These are phyloP conservation scores for Cepaea hortensis DNA, from an alignment of 2,888 invertebrate genomes.

Conservation along the genomic window DNA sequence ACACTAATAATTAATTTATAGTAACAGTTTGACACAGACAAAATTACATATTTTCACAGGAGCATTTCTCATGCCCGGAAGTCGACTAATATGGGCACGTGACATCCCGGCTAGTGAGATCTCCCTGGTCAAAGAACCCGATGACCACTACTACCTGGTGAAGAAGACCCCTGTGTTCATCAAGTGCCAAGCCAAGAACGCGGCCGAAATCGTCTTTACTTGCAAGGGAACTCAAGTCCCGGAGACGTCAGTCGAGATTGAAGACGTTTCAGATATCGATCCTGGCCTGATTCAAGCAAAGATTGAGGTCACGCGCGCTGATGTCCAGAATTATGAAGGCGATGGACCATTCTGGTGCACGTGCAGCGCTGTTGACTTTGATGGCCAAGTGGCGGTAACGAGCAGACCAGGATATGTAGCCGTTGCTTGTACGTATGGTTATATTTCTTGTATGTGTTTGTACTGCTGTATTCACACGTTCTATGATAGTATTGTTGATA, in stretches of 20 bases:
- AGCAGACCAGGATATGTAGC: constrained; percentile 35
- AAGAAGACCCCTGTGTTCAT: constrained; percentile 40
- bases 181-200: constrained; percentile 50
- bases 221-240: constrained; percentile 49
- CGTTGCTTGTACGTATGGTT: constrained; percentile 38
- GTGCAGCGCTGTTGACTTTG: constrained; percentile 35
- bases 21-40: too few species aligned
- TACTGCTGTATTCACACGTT: neutral
- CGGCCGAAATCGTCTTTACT: constrained; percentile 45
- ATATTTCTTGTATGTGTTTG: neutral
- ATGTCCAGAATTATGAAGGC: constrained; percentile 35
- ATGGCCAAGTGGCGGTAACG: neutral
- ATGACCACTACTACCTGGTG: constrained; percentile 48
- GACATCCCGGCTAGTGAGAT: neutral
- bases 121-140: constrained; percentile 39
- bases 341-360: constrained; percentile 43
- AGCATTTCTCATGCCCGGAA: constrained; percentile 43
- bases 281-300: constrained; percentile 32
- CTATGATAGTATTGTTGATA: neutral
- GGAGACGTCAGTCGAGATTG: constrained; percentile 40
- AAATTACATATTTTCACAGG: constrained; percentile 14
- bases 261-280: constrained; percentile 38
- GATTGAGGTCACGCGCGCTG: constrained; percentile 42
- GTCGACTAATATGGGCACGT: neutral
- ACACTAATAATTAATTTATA: too few species aligned